Percentiles rank a stretch among this genome's conserved stretches.
These are phyloP conservation scores for Empidonax traillii DNA, from an alignment of 2,113 vertebrate genomes.

Conservation along the genomic window DNA sequence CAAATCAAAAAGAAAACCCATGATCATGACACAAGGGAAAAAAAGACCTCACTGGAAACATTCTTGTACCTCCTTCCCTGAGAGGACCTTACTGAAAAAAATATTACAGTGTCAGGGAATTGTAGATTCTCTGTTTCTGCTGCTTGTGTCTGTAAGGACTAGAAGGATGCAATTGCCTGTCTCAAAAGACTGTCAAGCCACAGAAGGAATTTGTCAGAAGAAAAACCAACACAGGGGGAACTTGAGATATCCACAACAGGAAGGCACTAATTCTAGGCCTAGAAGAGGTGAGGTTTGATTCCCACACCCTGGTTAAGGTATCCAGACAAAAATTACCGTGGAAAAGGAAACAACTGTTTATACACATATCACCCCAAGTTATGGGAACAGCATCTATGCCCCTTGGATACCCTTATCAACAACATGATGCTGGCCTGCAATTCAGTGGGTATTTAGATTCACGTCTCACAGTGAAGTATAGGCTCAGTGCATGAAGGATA, in stretches of 20 bases:
- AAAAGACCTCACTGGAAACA: not conserved
- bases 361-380: not conserved
- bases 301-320: not conserved
- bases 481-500: not conserved
- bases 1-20: not conserved
- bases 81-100: not conserved
- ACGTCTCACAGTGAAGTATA: not conserved
- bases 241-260: not conserved
- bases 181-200: not conserved
- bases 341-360: not conserved
- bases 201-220: not conserved
- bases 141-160: not conserved
- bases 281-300: not conserved
- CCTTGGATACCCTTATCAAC: not conserved
- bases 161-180: not conserved
- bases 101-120: fast-evolving
- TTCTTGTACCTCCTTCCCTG: not conserved
- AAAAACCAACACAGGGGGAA: not conserved
- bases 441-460: not conserved
- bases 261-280: not conserved
- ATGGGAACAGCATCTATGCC: not conserved
- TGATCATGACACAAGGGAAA: not conserved
- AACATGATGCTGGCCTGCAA: not conserved
- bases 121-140: not conserved
- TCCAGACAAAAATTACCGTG: not conserved